Percentiles rank a stretch among this genome's conserved stretches.
Evolutionary conservation across 2,888 invertebrate genomes (phyloP).

Genomic region (Mythimna vitellina): DNA sequence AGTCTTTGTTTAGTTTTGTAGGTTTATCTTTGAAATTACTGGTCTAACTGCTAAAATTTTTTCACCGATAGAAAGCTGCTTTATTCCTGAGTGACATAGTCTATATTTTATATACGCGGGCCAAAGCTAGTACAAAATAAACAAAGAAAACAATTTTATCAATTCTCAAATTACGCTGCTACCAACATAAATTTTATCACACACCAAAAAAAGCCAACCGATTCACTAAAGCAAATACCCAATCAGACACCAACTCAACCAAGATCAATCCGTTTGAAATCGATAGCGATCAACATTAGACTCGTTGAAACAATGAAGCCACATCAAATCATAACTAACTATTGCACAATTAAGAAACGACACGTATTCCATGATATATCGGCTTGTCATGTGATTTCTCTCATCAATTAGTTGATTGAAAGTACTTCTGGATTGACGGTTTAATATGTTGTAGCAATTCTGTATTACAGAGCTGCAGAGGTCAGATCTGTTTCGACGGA

Average conservation of each 20-base stretch:
- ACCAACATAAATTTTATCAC: too few relatives aligned
- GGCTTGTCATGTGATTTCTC: slow-evolving; percentile 51
- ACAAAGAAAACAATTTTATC: too few relatives aligned
- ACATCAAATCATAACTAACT: slow-evolving; percentile 60
- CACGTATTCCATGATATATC: slow-evolving; percentile 41
- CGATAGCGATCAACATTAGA: slow-evolving; percentile 61
- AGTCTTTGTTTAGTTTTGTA: too few relatives aligned
- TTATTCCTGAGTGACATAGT: too few relatives aligned
- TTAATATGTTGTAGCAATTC: not conserved
- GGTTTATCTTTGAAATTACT: too few relatives aligned
- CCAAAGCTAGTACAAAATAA: too few relatives aligned
- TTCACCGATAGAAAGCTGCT: too few relatives aligned
- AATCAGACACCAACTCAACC: not conserved
- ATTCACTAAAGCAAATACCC: not conserved
- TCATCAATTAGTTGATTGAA: slow-evolving; percentile 21
- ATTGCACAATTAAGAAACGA: slow-evolving; percentile 45
- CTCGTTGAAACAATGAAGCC: slow-evolving; percentile 51
- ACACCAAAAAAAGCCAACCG: too few relatives aligned
- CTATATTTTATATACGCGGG: too few relatives aligned
- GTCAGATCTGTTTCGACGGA: not conserved
- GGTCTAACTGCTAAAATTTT: too few relatives aligned
- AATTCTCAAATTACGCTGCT: too few relatives aligned
- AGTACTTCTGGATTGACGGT: not conserved
- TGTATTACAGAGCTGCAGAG: not conserved
- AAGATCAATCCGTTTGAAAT: slow-evolving; percentile 50